Base-by-base conservation (phyloP, 2,888 invertebrate genomes). In the Ophion costatus region DNA sequence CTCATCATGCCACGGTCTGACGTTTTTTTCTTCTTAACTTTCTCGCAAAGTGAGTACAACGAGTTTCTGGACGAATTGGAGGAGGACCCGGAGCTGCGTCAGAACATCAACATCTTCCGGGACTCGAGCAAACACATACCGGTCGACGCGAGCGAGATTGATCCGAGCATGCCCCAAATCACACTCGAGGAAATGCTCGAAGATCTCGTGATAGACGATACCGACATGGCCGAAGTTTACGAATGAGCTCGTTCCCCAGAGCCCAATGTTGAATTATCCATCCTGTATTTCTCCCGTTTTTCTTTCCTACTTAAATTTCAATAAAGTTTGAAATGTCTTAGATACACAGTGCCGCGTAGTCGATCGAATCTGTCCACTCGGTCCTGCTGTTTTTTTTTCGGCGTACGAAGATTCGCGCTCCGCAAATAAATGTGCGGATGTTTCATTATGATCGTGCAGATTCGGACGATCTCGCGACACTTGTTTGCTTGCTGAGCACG, bases 61-160 rank as follows among this genome's bases (percentile, higher is more conserved):
- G 99, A 99, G 89, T 99, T 99, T 94, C 95, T 99, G 94, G 98
- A 99, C 90, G 99, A 99, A 92, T 94, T 99, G 87, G 99, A 99
- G 94, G 99, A 99, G 94, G 99, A 99, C 94, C 96, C 96, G 4
- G 96, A 96, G 17, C 95, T 98, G 91, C 95, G 99, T 80, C 97
- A 98, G 92, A 97, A 98, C 92, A 96, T 99, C 73, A 99, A 99
- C 93, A 99, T 99, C 87, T 99, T 98, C 94, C 96, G 96, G 90
- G 96, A 96, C 90, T 92, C 91, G 2, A 94, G 91, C 75, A 95
- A 94, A 90, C 92, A 90, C 86, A 94, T 95, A 81, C 94, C 95
- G 51, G 94, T 95, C 0, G 96, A 97, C 91, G 94, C 94, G 0
- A 93, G 94, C 87, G 95, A 95, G 85, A 93, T 95, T 24, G 96